phyloP scores from a whole-genome alignment of 2,888 invertebrate species.

The Lypha dubia region DNA sequence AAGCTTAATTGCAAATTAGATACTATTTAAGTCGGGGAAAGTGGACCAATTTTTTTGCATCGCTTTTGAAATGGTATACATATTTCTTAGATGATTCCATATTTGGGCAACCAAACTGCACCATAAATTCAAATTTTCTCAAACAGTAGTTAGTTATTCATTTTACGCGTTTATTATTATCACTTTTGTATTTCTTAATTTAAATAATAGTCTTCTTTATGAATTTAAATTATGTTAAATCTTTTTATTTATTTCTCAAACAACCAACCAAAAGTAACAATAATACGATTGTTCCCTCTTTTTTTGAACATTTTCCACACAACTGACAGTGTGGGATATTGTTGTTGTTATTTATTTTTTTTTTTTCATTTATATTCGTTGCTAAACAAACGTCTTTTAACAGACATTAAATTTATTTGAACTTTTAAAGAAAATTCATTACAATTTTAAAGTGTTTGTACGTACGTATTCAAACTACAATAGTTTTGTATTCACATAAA shows the following conservation, averaged over 20 bases:
- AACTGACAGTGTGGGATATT: constrained; percentile 52
- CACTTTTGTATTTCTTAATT: constrained; percentile 8
- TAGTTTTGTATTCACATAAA: not conserved
- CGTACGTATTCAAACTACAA: not conserved
- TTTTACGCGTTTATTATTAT: not conserved
- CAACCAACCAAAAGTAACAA: constrained; percentile 9
- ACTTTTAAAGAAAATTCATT: constrained; percentile 22
- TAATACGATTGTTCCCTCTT: not conserved
- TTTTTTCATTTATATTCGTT: no score
- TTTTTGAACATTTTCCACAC: constrained; percentile 24
- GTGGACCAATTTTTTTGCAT: no score
- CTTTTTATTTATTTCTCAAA: constrained; percentile 11
- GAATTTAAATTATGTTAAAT: constrained; percentile 24
- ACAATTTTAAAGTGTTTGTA: not conserved
- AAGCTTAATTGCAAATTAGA: no score
- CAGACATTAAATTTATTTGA: constrained; percentile 19
- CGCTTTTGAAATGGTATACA: no score
- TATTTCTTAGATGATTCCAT: no score
- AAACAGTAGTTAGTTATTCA: not conserved
- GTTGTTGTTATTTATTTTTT: not conserved
- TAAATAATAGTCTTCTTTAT: constrained; percentile 25
- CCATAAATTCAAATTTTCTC: not conserved
- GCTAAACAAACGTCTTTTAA: not conserved
- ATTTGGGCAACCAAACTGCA: no score
- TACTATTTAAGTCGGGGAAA: no score